Conservation (phyloP, 2,888 invertebrate species). For the Harpagoxenus sublaevis region DNA sequence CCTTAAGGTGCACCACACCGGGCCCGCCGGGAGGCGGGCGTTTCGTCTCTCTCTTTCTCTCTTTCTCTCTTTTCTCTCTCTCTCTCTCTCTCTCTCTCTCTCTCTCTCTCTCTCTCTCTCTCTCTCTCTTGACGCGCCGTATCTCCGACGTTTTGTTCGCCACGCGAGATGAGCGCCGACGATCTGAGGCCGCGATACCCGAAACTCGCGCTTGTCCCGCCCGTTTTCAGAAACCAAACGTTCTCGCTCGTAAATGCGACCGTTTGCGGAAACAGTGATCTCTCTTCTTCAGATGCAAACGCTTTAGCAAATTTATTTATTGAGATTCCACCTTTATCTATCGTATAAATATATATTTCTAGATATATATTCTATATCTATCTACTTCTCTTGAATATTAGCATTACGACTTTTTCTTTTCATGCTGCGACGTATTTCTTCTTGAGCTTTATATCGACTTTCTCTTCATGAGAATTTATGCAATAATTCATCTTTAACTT, state of each 20-base stretch:
- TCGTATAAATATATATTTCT: background rate
- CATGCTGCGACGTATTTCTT: background rate
- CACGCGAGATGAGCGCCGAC: conserved; percentile 23
- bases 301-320: background rate
- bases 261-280: background rate
- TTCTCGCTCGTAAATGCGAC: background rate
- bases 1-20: conserved; percentile 75
- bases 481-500: conserved; percentile 8
- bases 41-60: conserved; percentile 62
- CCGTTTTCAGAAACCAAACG: conserved; percentile 4
- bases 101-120: conserved; percentile 9
- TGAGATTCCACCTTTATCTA: background rate
- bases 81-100: conserved; percentile 44
- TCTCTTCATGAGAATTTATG: background rate
- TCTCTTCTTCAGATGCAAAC: background rate
- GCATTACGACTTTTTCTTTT: background rate
- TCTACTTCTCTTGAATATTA: background rate
- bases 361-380: background rate
- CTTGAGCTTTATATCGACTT: background rate
- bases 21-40: conserved; percentile 58
- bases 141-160: conserved; percentile 44
- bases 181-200: conserved; percentile 35
- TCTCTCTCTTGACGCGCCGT: conserved; percentile 49
- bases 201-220: conserved; percentile 13
- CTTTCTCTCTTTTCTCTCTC: conserved; percentile 26